A percentile compares a stretch with the other conserved stretches of the same genome.
phyloP scores from a whole-genome alignment of 2,888 invertebrate genomes.

The Napeogenes inachia region DNA sequence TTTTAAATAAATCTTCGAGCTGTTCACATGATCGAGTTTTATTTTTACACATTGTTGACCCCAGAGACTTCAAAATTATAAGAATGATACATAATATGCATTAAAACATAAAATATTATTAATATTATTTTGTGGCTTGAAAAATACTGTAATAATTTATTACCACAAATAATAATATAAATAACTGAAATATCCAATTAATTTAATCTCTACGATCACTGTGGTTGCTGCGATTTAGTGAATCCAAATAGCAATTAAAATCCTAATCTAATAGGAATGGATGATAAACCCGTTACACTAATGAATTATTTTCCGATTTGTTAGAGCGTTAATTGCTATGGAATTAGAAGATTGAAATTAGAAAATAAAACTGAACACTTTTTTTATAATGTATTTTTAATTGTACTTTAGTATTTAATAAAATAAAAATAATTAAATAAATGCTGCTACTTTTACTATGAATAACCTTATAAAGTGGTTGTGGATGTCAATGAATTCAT shows the following conservation, averaged over 20 bases:
- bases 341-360: slow-evolving; percentile 34
- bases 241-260: slow-evolving; percentile 26
- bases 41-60: too few species aligned
- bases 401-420: too few species aligned
- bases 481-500: too few species aligned
- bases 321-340: slow-evolving; percentile 38
- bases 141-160: not conserved
- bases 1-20: slow-evolving; percentile 8
- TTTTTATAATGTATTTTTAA: not conserved
- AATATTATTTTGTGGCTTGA: not conserved
- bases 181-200: slow-evolving; percentile 4
- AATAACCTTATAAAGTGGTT: too few species aligned
- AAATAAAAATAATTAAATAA: too few species aligned
- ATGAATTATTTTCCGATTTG: slow-evolving; percentile 42
- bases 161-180: not conserved
- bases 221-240: slow-evolving; percentile 10
- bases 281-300: slow-evolving; percentile 32
- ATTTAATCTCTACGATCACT: slow-evolving; percentile 1
- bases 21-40: too few species aligned
- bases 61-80: too few species aligned
- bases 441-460: too few species aligned
- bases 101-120: not conserved
- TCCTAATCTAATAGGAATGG: slow-evolving; percentile 25
- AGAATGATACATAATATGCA: too few species aligned
- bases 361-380: not conserved